Evolutionary conservation across 2,888 invertebrate genomes (phyloP), one percentile per base, ranked within the genome.

Genomic region (Zhengitettix transpicula): DNA sequence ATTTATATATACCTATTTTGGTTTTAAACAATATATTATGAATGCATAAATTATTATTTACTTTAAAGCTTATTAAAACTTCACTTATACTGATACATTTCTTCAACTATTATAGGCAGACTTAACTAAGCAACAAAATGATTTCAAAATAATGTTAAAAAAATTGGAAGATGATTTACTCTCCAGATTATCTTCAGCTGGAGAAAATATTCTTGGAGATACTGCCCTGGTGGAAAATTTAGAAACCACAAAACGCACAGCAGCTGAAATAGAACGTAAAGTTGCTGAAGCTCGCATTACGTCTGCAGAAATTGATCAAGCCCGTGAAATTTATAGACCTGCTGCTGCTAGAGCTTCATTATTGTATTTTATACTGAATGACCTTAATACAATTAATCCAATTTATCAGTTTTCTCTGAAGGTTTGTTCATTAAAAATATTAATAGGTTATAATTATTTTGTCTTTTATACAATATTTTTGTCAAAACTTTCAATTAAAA

Each of bases 321-420:
- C 97, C 7, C 80, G 96, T 62, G 96, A 97, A 74, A 82, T 89
- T 69, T 86, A 86, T 68, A 78, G 93, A 63, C 88, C 89, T 12
- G 96, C 95, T 3, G 93, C 96, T 1, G 89, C 93, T 0, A 78
- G 96, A 69, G 95, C 96, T 0, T 95, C 95, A 59, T 78, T 97
- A 8, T 77, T 97, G 0, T 97, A 97, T 73, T 97, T 97, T 69
- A 95, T 97, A 66, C 76, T 97, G 52, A 96, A 96, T 70, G 96
- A 97, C 67, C 77, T 97, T 61, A 91, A 94, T 73, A 94, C 92
- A 42, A 95, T 97, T 63, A 95, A 96, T 75, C 94, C 94, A 1
- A 95, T 97, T 68, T 97, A 97, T 73, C 95, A 96, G 72, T 97
- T 97, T 75, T 96, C 96, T 14, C 76, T 97, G 62, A 96, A 97